phyloP scores from a whole-genome alignment of 1,140 invertebrate species.

The Drosophila nasuta region DNA sequence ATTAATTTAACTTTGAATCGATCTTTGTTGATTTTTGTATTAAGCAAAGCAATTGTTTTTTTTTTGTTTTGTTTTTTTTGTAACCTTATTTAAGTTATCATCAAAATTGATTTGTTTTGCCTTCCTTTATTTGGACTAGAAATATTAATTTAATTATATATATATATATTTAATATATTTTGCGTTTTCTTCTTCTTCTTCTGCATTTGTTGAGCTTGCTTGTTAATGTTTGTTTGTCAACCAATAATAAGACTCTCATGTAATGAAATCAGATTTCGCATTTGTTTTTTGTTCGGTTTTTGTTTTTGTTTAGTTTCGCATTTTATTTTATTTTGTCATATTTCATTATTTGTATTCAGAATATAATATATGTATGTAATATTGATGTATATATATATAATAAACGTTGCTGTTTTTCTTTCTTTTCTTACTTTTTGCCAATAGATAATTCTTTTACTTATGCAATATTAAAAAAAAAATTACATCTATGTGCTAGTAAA shows the following conservation, averaged over 20 bases:
- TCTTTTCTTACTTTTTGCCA: background rate
- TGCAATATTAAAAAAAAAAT: constrained; percentile 5
- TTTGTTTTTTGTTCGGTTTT: background rate
- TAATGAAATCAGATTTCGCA: constrained; percentile 29
- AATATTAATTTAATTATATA: constrained; percentile 55
- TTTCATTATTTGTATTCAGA: constrained; percentile 24
- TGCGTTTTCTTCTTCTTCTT: constrained; percentile 6
- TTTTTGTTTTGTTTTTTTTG: constrained; percentile 27
- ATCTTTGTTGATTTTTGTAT: constrained; percentile 7
- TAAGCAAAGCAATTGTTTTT: constrained; percentile 31
- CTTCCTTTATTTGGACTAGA: constrained; percentile 74
- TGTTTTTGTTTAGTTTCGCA: background rate
- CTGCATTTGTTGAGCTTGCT: constrained; percentile 37
- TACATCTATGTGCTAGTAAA: constrained; percentile 18
- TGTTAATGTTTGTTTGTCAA: constrained; percentile 48
- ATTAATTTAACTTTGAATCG: constrained; percentile 10
- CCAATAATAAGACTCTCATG: constrained; percentile 41
- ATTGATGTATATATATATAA: constrained; percentile 11
- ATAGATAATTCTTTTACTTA: constrained; percentile 9
- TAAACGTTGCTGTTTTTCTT: constrained; percentile 29
- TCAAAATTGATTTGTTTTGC: constrained; percentile 18
- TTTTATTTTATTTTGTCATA: constrained; percentile 25
- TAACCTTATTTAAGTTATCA: constrained; percentile 43
- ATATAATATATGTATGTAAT: constrained; percentile 19
- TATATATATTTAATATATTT: constrained; percentile 28